Evolutionary conservation across 2,797 vertebrate species (phyloP).

Genomic region (Sebastes minor): DNA sequence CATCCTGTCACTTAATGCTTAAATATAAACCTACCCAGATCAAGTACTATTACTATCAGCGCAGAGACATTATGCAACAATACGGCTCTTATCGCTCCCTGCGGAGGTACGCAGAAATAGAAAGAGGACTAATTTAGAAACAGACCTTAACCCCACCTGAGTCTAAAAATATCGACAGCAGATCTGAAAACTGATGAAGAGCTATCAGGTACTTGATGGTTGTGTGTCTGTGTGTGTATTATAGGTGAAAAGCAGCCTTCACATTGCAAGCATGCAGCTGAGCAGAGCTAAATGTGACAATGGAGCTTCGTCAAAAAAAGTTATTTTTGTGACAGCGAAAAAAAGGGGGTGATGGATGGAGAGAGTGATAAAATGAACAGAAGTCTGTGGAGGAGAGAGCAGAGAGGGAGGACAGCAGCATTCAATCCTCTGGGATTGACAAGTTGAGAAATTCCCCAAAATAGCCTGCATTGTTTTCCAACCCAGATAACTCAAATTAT

Average conservation of each 20-base stretch:
- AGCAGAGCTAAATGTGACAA: conserved; percentile 62
- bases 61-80: conserved; percentile 50
- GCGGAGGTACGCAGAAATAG: conserved; percentile 56
- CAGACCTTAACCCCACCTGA: conserved; percentile 59
- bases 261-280: not conserved
- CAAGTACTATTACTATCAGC: conserved; percentile 44
- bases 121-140: conserved; percentile 54
- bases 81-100: conserved; percentile 12
- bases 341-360: conserved; percentile 40
- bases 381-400: conserved; percentile 26
- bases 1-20: conserved; percentile 58
- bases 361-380: conserved; percentile 33
- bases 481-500: conserved; percentile 54
- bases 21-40: conserved; percentile 65
- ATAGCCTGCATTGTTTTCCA: conserved; percentile 60
- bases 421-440: conserved; percentile 56
- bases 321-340: conserved; percentile 52
- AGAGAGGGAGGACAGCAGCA: conserved; percentile 34
- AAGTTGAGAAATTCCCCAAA: conserved; percentile 48
- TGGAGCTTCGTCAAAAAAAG: conserved; percentile 63
- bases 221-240: conserved; percentile 6
- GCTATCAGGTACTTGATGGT: conserved; percentile 9
- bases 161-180: conserved; percentile 63
- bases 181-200: conserved; percentile 30
- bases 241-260: conserved; percentile 38